Evolutionary conservation across 2,888 invertebrate genomes (phyloP), one percentile per base, ranked within the genome.

Genomic region (Limenitis camilla): DNA sequence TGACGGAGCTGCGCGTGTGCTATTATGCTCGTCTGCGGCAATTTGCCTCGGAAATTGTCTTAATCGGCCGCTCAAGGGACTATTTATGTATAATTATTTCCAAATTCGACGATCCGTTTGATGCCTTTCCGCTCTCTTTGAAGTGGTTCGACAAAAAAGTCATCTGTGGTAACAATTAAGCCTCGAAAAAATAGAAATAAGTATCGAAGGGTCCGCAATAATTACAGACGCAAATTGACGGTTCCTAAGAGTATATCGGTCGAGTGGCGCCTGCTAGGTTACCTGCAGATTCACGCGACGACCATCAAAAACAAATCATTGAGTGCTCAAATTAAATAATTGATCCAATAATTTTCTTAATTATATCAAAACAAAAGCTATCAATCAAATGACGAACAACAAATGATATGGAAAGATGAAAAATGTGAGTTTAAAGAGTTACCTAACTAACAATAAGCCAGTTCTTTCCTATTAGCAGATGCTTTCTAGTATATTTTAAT

Each of bases 21-120:
- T 87, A 87, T 87, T 87, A 87, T 86, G 72, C 81, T 82, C 87
- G 86, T 87, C 87, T 83, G 87, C 83, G 73, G 86, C 87, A 87
- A 87, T 87, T 87, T 87, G 81, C 86, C 74, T 85, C 84, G 81
- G 85, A 86, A 87, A 87, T 87, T 87, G 87, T 87, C 86, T 87
- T 87, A 87, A 87, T 87, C 87, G 87, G 78, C 78, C 87, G 87
- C 87, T 87, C 87, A 87, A 87, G 87, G 87, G 87, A 87, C 87
- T 87, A 86, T 87, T 87, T 87, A 87, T 87, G 84, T 87, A 87
- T 87, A 87, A 87, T 87, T 87, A 87, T 87, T 86, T 87, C 84
- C 85, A 87, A 87, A 87, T 86, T 87, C 87, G 83, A 87, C 82
- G 85, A 78, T 81, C 73, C 78, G 84, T 87, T 87, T 87, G 87